These are phyloP conservation scores for Malacoctenus gilli DNA, from an alignment of 2,797 vertebrate species.

Conservation along the genomic window DNA sequence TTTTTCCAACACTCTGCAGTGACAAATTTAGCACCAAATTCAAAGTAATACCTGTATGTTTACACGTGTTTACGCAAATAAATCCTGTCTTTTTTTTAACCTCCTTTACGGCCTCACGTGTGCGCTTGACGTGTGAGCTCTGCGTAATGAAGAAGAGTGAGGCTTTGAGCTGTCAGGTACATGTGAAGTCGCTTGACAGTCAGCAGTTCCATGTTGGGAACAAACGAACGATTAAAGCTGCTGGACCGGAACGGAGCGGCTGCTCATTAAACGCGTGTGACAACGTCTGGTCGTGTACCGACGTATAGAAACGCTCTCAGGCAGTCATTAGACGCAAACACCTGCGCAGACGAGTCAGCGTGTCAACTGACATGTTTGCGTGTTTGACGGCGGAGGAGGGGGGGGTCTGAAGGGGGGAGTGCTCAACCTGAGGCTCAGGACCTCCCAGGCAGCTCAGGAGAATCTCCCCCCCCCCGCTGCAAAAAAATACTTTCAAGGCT, in stretches of 20 bases:
- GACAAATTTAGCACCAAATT: constrained; percentile 18
- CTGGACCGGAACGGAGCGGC: constrained; percentile 47
- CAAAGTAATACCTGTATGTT: constrained; percentile 21
- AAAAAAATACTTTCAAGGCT: constrained; percentile 6
- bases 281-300: constrained; percentile 31
- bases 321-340: constrained; percentile 51
- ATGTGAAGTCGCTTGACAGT: constrained; percentile 47
- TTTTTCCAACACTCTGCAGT: constrained; percentile 12
- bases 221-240: constrained; percentile 49
- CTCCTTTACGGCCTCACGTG: not conserved
- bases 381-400: constrained; percentile 7
- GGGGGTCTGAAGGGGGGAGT: constrained; percentile 8
- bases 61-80: constrained; percentile 9
- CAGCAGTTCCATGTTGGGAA: constrained; percentile 45
- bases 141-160: constrained; percentile 41
- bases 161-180: constrained; percentile 53
- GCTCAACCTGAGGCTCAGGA: constrained; percentile 5
- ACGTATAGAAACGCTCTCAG: constrained; percentile 38
- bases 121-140: constrained; percentile 24
- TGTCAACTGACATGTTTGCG: constrained; percentile 31
- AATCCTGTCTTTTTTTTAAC: constrained; percentile 7
- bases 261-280: constrained; percentile 53
- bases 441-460: constrained; percentile 16
- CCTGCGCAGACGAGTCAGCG: constrained; percentile 43
- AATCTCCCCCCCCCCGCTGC: too few relatives aligned